These are phyloP conservation scores for Phymorhynchus buccinoides DNA, from an alignment of 1,140 invertebrate species.

Conservation along the genomic window DNA sequence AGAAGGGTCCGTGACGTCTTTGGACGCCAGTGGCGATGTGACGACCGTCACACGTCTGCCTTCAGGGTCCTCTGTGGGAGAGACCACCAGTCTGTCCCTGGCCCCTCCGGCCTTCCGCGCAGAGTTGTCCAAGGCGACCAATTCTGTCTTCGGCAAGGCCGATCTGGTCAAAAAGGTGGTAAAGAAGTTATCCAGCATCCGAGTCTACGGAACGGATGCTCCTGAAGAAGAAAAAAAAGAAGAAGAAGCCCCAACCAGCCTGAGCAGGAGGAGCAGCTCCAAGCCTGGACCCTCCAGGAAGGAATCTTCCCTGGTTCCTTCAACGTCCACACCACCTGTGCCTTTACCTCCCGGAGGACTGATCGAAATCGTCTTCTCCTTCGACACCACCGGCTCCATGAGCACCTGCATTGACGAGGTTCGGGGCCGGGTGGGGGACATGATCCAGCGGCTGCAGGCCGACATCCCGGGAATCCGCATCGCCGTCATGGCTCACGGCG, in stretches of 20 bases:
- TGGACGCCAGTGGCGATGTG: conserved; percentile 25
- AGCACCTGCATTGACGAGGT: conserved; percentile 58
- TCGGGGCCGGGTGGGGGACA: conserved; percentile 60
- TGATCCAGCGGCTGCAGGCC: conserved; percentile 64
- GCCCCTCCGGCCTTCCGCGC: conserved; percentile 6
- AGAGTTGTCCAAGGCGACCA: conserved; percentile 18
- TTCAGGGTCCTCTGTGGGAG: conserved; percentile 30
- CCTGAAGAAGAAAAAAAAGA: neutral
- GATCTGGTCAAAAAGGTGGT: neutral
- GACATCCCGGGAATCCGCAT: conserved; percentile 67
- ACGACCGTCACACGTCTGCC: conserved; percentile 35
- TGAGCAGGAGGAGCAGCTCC: conserved; percentile 2
- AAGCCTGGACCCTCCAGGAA: neutral
- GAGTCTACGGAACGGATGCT: neutral
- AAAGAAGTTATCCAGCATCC: conserved; percentile 25
- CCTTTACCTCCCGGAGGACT: conserved; percentile 57
- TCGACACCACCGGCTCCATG: conserved; percentile 72
- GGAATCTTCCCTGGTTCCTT: neutral
- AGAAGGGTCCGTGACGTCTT: conserved; percentile 5
- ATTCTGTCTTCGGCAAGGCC: neutral
- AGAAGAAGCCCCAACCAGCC: neutral
- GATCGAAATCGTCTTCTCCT: conserved; percentile 70
- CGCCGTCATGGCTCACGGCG: conserved; percentile 66
- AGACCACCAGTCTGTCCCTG: conserved; percentile 15
- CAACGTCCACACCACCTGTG: neutral